Percentiles rank a stretch among this genome's conserved stretches.
phyloP scores from a whole-genome alignment of 2,113 vertebrate species.

The Paramisgurnus dabryanus region DNA sequence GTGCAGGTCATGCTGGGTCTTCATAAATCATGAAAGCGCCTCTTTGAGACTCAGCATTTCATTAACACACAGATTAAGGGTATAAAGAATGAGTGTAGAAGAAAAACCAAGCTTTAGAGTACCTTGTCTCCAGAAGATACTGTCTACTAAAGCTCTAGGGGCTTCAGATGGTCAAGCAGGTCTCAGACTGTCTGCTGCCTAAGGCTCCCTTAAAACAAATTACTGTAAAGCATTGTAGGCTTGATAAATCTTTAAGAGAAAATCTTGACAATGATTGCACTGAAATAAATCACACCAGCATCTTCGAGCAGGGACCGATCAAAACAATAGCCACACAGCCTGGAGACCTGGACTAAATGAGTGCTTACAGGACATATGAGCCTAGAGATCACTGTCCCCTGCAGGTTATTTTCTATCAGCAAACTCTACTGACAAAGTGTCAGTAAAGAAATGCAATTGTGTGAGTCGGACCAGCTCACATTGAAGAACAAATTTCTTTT shows the following conservation, averaged over 20 bases:
- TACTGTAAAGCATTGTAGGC: slow-evolving; percentile 32
- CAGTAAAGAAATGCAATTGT: slow-evolving; percentile 20
- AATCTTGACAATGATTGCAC: neutral
- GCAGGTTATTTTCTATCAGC: slow-evolving; percentile 14
- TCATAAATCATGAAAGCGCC: slow-evolving; percentile 45
- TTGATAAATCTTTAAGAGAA: neutral
- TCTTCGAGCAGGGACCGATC: slow-evolving; percentile 7
- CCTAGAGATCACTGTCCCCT: slow-evolving; percentile 6
- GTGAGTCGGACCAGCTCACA: slow-evolving; percentile 29
- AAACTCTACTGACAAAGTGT: slow-evolving; percentile 16
- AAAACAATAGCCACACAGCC: slow-evolving; percentile 14
- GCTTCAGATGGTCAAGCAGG: neutral
- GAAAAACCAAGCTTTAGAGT: neutral
- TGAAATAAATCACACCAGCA: neutral
- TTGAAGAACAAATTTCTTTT: slow-evolving; percentile 20
- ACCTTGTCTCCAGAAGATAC: neutral
- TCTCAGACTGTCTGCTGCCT: neutral
- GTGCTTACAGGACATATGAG: neutral
- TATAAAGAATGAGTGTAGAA: neutral
- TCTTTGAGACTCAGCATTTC: slow-evolving; percentile 39
- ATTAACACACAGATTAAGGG: slow-evolving; percentile 36
- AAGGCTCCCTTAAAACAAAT: slow-evolving; percentile 8
- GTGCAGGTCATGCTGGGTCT: slow-evolving; percentile 45
- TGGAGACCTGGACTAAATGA: neutral
- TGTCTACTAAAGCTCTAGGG: neutral